Evolutionary conservation across 2,797 vertebrate species (phyloP).

Genomic region (Dendrocincla fuliginosa): DNA sequence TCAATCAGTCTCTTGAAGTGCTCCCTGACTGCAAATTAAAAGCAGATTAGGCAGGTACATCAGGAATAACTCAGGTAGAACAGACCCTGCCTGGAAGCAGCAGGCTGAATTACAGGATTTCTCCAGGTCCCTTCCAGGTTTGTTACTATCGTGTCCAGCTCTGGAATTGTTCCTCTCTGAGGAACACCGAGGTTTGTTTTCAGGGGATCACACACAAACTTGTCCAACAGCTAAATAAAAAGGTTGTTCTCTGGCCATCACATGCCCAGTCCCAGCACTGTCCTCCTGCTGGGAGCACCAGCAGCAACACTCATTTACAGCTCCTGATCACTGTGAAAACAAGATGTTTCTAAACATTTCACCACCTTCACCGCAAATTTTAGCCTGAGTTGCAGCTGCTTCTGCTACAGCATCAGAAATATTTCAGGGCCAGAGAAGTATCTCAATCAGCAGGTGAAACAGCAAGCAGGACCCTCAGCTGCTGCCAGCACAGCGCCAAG

Average conservation of each 20-base stretch:
- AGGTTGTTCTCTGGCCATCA: not conserved
- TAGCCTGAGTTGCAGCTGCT: not conserved
- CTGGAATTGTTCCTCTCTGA: not conserved
- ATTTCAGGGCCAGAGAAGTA: not conserved
- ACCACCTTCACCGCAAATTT: not conserved
- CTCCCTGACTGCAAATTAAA: constrained; percentile 34
- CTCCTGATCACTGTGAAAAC: not conserved
- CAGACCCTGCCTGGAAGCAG: not conserved
- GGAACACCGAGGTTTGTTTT: not conserved
- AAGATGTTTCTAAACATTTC: not conserved
- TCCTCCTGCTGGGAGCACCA: not conserved
- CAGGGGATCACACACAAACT: not conserved
- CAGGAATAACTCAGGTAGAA: not conserved
- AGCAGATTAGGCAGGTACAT: constrained; percentile 17
- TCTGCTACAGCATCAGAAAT: not conserved
- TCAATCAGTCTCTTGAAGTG: not conserved
- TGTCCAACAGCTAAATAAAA: not conserved
- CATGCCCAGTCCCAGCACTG: not conserved
- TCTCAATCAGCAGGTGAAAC: not conserved
- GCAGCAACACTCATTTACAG: not conserved
- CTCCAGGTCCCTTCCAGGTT: not conserved
- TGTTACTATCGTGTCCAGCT: not conserved
- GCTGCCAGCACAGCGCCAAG: not conserved
- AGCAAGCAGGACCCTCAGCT: not conserved
- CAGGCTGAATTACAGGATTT: not conserved